phyloP scores from a whole-genome alignment of 2,113 vertebrate genomes.

The Taurulus bubalis region DNA sequence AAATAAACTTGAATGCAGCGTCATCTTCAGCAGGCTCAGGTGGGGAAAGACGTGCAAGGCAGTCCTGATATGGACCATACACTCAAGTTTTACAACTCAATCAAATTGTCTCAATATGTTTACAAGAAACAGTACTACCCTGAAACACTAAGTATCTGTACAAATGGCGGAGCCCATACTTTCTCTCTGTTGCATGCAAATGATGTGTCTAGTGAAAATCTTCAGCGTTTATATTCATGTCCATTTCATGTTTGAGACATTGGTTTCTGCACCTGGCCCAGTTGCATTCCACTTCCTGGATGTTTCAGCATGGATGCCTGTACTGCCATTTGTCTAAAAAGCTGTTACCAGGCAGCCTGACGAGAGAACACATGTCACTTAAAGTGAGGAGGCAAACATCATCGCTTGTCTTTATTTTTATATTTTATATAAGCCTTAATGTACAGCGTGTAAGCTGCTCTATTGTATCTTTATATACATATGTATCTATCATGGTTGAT shows the following conservation, averaged over 20 bases:
- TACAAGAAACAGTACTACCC: conserved; percentile 85
- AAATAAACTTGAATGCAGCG: conserved; percentile 69
- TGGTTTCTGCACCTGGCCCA: conserved; percentile 70
- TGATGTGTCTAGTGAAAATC: conserved; percentile 85
- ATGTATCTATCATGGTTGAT: conserved; percentile 78
- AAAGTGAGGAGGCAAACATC: conserved; percentile 80
- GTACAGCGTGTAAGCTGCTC: conserved; percentile 87
- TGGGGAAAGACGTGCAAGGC: conserved; percentile 40
- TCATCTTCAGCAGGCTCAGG: conserved; percentile 58
- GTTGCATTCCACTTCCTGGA: conserved; percentile 72
- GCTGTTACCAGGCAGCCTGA: conserved; percentile 72
- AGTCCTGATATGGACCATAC: conserved; percentile 50
- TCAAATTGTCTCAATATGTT: conserved; percentile 83
- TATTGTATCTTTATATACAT: conserved; percentile 87
- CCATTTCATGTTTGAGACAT: conserved; percentile 80
- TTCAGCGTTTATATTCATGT: conserved; percentile 82
- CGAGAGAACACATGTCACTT: conserved; percentile 72
- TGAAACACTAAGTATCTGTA: conserved; percentile 81
- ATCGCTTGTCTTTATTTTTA: conserved; percentile 89
- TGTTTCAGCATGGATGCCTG: conserved; percentile 73
- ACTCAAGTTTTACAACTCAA: conserved; percentile 75
- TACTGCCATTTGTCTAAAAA: conserved; percentile 83
- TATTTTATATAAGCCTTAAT: conserved; percentile 90
- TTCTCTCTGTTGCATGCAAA: conserved; percentile 88
- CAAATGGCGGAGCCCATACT: conserved; percentile 79